Evolutionary conservation across 2,113 vertebrate species (phyloP).

Genomic region (Gymnobelideus leadbeateri): DNA sequence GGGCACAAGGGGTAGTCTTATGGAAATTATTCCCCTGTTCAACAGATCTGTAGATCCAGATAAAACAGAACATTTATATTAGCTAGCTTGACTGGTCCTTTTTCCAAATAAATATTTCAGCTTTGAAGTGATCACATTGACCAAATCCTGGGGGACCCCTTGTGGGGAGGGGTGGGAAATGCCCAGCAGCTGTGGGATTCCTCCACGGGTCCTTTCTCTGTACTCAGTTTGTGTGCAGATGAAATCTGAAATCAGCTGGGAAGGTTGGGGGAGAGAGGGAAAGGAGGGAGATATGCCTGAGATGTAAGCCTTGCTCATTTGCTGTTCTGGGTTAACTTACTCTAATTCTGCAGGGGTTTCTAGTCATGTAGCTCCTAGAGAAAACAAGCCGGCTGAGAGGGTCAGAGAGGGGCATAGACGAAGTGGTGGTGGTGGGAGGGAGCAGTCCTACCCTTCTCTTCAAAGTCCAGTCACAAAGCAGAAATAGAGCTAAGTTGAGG

Average conservation of each 20-base stretch:
- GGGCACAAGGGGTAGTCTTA: background rate
- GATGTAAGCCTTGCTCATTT: background rate
- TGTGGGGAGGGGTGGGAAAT: background rate
- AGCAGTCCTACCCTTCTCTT: too few relatives aligned
- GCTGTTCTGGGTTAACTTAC: background rate
- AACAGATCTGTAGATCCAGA: background rate
- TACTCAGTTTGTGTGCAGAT: background rate
- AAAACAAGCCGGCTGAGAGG: background rate
- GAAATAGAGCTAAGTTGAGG: background rate
- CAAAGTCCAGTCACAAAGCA: too few relatives aligned
- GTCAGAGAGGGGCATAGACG: background rate
- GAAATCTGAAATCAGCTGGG: background rate
- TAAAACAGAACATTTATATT: background rate
- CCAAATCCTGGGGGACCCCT: background rate
- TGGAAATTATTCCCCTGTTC: background rate
- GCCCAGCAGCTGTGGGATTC: background rate
- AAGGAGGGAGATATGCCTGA: background rate
- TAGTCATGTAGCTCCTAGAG: too few relatives aligned
- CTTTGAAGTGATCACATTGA: background rate
- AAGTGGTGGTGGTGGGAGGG: background rate
- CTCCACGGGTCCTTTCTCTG: background rate
- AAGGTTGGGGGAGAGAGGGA: background rate
- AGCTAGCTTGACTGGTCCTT: background rate
- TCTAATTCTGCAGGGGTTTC: background rate
- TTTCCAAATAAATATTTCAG: background rate